Percentiles rank a stretch among this genome's conserved stretches.
Conservation (phyloP, 2,888 invertebrate species). For the Agrotis clavis region DNA sequence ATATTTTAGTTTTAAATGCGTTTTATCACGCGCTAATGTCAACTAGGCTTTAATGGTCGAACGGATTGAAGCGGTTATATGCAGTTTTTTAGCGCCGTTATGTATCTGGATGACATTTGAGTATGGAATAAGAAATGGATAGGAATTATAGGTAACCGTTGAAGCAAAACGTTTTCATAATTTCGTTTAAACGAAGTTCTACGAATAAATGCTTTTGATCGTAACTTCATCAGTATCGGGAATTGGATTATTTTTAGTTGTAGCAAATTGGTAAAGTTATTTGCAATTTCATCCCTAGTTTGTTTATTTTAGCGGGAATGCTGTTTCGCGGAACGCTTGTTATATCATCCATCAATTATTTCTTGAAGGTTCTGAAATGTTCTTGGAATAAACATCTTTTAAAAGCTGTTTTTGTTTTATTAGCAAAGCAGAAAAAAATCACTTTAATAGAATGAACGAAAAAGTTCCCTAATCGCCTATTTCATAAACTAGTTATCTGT, state of each 20-base stretch:
- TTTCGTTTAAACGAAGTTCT: neutral
- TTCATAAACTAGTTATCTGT: neutral
- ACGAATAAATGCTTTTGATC: neutral
- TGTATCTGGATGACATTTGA: conserved; percentile 76
- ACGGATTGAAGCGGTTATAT: conserved; percentile 76
- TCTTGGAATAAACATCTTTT: conserved; percentile 1
- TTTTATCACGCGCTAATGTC: conserved; percentile 76
- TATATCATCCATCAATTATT: conserved; percentile 8
- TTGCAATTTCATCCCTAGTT: conserved; percentile 14
- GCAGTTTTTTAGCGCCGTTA: conserved; percentile 84
- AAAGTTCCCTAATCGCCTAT: neutral
- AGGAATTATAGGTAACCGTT: conserved; percentile 64
- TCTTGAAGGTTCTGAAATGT: neutral
- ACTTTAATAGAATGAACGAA: neutral
- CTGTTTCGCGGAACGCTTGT: conserved; percentile 17
- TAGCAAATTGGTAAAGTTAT: neutral
- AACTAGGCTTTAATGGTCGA: conserved; percentile 75
- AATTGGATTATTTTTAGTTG: neutral
- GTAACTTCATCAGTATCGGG: neutral
- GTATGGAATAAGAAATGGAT: conserved; percentile 78
- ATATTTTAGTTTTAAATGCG: conserved; percentile 72
- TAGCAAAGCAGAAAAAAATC: neutral
- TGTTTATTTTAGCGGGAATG: neutral
- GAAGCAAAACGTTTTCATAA: neutral
- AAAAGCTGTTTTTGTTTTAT: neutral